Conservation (phyloP, 2,113 vertebrate species). For the Syngnathus scovelli region DNA sequence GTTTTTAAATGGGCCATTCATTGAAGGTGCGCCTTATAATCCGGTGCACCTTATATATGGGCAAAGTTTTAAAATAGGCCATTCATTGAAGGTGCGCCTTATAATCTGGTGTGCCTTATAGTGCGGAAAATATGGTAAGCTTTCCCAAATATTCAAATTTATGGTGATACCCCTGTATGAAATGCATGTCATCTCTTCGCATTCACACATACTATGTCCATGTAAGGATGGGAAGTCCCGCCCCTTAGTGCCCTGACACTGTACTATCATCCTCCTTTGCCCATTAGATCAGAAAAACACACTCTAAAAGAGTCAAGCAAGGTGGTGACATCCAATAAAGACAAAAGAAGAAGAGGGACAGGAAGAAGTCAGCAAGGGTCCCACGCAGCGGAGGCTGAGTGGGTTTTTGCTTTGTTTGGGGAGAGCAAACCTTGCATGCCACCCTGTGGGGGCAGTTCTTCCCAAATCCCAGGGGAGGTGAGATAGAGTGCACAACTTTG, state of each 20-base stretch:
- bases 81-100: no score
- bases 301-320: conserved; percentile 36
- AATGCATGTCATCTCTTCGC: neutral
- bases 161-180: neutral
- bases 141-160: neutral
- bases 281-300: conserved; percentile 37
- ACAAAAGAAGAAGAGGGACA: conserved; percentile 48
- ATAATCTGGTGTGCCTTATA: no score
- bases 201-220: neutral
- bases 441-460: conserved; percentile 99
- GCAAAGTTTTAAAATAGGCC: no score
- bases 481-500: conserved; percentile 99
- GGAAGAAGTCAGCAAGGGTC: conserved; percentile 64
- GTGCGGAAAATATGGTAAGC: no score
- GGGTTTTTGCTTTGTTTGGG: conserved; percentile 52
- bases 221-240: conserved; percentile 23
- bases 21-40: no score
- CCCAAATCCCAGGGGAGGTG: conserved; percentile 99
- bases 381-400: conserved; percentile 54
- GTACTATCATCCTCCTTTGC: conserved; percentile 62
- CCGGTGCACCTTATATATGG: no score
- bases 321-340: conserved; percentile 41
- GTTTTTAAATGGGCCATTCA: no score
- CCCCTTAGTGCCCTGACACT: conserved; percentile 55
- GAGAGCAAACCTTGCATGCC: conserved; percentile 98